Conservation (phyloP, 2,888 invertebrate genomes). For the Drosophila multiciliata region DNA sequence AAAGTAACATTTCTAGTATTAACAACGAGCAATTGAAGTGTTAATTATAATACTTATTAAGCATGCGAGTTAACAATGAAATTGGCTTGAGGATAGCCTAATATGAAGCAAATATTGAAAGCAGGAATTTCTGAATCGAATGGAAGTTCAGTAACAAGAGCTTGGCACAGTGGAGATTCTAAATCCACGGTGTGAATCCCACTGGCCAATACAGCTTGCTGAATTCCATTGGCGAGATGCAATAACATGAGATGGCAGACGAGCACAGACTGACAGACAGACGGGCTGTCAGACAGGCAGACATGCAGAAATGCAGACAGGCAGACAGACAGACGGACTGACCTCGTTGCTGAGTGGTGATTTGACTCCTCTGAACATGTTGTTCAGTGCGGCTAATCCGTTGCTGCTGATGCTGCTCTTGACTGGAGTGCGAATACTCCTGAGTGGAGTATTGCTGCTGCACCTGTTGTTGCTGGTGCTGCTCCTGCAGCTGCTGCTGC, state of each 20-base stretch:
- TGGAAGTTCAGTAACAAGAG: constrained; percentile 45
- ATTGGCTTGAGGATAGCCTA: constrained; percentile 8
- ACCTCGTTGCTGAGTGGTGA: constrained; percentile 91
- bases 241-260: constrained; percentile 1
- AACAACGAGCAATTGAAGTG: background rate
- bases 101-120: background rate
- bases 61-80: constrained; percentile 31
- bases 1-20: background rate
- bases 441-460: constrained; percentile 85
- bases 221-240: constrained; percentile 17
- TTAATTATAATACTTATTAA: background rate
- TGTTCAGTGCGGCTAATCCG: constrained; percentile 90
- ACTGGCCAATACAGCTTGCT: constrained; percentile 51
- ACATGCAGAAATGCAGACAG: constrained; percentile 3
- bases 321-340: constrained; percentile 81
- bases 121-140: constrained; percentile 17
- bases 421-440: constrained; percentile 86
- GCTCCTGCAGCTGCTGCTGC: constrained; percentile 74
- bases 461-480: constrained; percentile 86
- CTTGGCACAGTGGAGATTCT: constrained; percentile 68
- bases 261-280: constrained; percentile 3
- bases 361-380: constrained; percentile 90
- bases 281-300: constrained; percentile 20
- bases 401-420: constrained; percentile 86
- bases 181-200: constrained; percentile 79